Evolutionary conservation across 92 coral and sea anemone genomes (phyloP).

Genomic region (Phenganax stokvisi): DNA sequence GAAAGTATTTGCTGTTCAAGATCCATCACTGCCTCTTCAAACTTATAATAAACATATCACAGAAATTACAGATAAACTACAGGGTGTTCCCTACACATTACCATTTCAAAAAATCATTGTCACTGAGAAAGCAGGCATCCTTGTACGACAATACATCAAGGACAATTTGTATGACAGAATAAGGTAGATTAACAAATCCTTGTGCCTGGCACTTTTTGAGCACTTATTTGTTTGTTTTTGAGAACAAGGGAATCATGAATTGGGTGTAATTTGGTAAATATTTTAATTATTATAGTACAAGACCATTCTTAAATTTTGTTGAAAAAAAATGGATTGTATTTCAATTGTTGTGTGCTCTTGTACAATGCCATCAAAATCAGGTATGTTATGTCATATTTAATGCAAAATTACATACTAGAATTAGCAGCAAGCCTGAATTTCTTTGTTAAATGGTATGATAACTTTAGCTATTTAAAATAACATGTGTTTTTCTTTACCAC

Average conservation of each 20-base stretch:
- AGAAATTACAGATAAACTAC: conserved; percentile 63
- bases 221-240: too few relatives aligned
- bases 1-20: conserved; percentile 97
- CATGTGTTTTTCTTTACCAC: not conserved
- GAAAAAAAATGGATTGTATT: conserved; percentile 98
- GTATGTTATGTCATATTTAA: conserved; percentile 29
- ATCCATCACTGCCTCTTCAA: conserved; percentile 86
- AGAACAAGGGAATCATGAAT: not conserved
- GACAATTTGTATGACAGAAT: conserved; percentile 93
- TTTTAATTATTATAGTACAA: conserved; percentile 54
- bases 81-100: conserved; percentile 66
- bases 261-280: not conserved
- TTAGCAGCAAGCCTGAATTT: not conserved
- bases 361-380: conserved; percentile 84
- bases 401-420: not conserved
- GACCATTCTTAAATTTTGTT: conserved; percentile 83
- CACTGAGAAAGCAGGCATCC: conserved; percentile 84
- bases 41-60: conserved; percentile 84
- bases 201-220: too few relatives aligned
- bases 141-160: conserved; percentile 81
- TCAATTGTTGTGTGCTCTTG: conserved; percentile 81
- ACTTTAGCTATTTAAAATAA: not conserved
- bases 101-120: conserved; percentile 83
- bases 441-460: not conserved
- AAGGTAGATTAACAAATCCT: conserved; percentile 47